Evolutionary conservation across 1,140 invertebrate genomes (phyloP).

Genomic region (Brachionus manjavacas): DNA sequence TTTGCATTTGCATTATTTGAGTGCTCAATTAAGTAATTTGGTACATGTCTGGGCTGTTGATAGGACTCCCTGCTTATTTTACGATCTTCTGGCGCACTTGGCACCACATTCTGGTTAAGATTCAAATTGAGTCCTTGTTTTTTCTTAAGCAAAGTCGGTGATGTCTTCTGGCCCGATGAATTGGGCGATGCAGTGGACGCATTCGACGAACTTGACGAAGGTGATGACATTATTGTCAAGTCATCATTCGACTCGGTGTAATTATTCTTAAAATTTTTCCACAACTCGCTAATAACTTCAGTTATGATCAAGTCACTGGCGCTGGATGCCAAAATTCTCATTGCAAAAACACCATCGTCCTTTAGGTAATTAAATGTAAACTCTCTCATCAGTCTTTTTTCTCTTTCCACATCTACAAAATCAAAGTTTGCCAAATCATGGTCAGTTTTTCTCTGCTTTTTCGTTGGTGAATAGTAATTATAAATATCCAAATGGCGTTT

Average conservation of each 20-base stretch:
- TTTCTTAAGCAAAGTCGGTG: not conserved
- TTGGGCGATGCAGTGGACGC: not conserved
- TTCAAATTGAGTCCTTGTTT: not conserved
- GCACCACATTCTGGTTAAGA: not conserved
- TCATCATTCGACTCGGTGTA: not conserved
- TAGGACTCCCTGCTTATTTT: not conserved
- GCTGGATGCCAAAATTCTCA: slow-evolving; percentile 21
- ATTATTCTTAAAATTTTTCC: slow-evolving; percentile 37
- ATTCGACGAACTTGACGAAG: slow-evolving; percentile 6
- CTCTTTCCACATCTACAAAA: slow-evolving; percentile 14
- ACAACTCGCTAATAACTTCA: slow-evolving; percentile 39
- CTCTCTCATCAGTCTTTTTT: slow-evolving; percentile 1
- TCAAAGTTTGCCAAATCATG: not conserved
- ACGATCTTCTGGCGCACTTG: not conserved
- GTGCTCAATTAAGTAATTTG: not conserved
- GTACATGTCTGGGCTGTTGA: not conserved
- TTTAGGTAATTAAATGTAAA: slow-evolving; percentile 41
- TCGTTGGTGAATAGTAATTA: not conserved
- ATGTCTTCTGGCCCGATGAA: not conserved
- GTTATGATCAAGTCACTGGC: slow-evolving; percentile 37
- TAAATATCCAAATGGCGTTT: slow-evolving; percentile 34
- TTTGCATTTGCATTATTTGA: slow-evolving; percentile 1
- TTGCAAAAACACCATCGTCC: slow-evolving; percentile 33
- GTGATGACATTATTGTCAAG: slow-evolving; percentile 1
- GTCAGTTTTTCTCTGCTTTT: not conserved